Percentiles rank a stretch among this genome's conserved stretches.
Conservation (phyloP, 2,888 invertebrate species). For the Cecidostiba fungosa region DNA sequence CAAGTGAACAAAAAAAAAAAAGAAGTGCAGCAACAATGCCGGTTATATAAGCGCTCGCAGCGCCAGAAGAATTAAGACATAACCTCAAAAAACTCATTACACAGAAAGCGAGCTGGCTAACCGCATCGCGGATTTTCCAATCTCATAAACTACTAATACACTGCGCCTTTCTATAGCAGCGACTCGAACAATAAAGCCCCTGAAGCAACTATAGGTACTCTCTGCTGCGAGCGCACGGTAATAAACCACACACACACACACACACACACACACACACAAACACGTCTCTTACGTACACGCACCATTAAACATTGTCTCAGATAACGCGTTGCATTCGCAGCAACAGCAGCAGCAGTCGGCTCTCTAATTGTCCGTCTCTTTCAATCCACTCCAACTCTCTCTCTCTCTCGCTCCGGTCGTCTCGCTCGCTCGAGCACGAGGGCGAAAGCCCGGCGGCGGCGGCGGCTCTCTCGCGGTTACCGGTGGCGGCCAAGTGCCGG, state of each 20-base stretch:
- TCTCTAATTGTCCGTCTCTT: conserved; percentile 43
- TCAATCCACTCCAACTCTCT: conserved; percentile 20
- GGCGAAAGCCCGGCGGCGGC: conserved; percentile 2
- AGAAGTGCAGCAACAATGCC: no score
- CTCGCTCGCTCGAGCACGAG: not conserved
- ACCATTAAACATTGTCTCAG: conserved; percentile 10
- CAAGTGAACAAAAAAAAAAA: not conserved
- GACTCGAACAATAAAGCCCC: not conserved
- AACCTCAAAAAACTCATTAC: not conserved
- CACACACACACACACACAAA: not conserved
- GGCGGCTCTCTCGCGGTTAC: conserved; percentile 51
- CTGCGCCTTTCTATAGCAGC: not conserved
- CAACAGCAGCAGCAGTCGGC: not conserved
- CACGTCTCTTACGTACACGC: conserved; percentile 1
- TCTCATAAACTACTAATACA: not conserved
- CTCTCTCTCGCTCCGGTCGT: conserved; percentile 3
- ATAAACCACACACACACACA: not conserved
- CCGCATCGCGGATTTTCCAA: conserved; percentile 6
- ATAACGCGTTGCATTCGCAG: not conserved
- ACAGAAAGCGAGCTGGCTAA: not conserved
- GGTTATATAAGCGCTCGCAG: not conserved
- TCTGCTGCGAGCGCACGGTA: not conserved
- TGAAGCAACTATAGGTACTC: not conserved
- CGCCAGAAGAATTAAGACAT: not conserved
- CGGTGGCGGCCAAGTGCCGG: conserved; percentile 69